Evolutionary conservation across 2,113 vertebrate species (phyloP), one percentile per base, ranked within the genome.

Genomic region (Phaetusa simplex): DNA sequence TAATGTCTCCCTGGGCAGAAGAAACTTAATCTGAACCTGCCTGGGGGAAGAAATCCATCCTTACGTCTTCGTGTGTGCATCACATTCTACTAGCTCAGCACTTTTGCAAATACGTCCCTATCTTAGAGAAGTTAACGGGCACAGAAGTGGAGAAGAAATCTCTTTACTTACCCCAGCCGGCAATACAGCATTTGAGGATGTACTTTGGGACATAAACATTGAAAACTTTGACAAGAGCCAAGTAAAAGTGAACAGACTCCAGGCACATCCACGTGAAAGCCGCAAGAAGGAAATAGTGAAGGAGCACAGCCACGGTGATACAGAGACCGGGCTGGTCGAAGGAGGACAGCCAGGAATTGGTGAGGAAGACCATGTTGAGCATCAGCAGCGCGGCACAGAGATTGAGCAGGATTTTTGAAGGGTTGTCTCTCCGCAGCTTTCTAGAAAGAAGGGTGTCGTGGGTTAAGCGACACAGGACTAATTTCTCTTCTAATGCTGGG

Each of bases 221-320:
- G 98, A 99, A 99, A 93, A 99, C 99, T 97, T 98, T 99, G 94
- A 99, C 97, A 61, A 99, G 95, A 59, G 98, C 97, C 17, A 99
- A 96, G 96, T 99, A 99, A 98, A 99, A 99, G 93, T 99, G 98
- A 42, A 99, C 81, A 1, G 99, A 98, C 90, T 99, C 98, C 80
- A 99, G 95, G 47, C 98, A 98, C 99, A 99, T 99, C 99, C 99
- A 99, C 0, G 98, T 98, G 96, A 99, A 99, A 43, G 99, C 98
- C 9, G 98, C 98, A 21, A 99, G 90, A 71, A 99, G 96, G 92
- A 99, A 99, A 93, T 99, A 99, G 83, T 99, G 99, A 20, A 99
- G 98, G 9, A 85, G 20, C 12, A 95, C 95, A 0, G 98, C 99
- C 11, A 97, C 92, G 1, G 96, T 45, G 40, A 99, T 96, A 80